Evolutionary conservation across 1,140 invertebrate genomes (phyloP).

Genomic region (Oreohelix idahoensis): DNA sequence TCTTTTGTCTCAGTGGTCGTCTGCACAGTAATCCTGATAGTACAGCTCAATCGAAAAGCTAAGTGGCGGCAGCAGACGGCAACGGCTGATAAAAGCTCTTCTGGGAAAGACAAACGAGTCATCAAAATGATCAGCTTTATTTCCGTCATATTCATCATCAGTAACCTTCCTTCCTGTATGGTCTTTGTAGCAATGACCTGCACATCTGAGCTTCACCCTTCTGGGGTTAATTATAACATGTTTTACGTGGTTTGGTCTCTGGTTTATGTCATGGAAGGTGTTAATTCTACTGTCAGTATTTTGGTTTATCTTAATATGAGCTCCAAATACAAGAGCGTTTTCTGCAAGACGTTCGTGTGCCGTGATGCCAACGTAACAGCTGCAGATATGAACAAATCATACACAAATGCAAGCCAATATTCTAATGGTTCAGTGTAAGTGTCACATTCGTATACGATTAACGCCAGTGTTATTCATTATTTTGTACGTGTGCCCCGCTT

Average conservation of each 20-base stretch:
- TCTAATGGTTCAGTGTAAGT: too few relatives aligned
- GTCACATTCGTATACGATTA: too few relatives aligned
- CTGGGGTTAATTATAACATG: background rate
- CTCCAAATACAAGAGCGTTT: background rate
- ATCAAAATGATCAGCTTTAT: constrained; percentile 28
- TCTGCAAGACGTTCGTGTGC: background rate
- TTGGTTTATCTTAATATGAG: constrained; percentile 2
- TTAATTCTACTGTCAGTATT: background rate
- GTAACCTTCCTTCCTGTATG: constrained; percentile 11
- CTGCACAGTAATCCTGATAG: constrained; percentile 12
- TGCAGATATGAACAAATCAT: background rate
- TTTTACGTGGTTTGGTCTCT: background rate
- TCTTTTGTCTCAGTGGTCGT: background rate
- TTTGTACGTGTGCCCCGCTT: too few relatives aligned
- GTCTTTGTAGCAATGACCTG: constrained; percentile 3
- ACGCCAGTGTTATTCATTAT: too few relatives aligned
- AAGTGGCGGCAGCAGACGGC: constrained; percentile 10
- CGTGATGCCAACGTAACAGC: background rate
- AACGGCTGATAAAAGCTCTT: background rate
- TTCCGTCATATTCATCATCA: constrained; percentile 11
- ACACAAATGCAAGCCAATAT: background rate
- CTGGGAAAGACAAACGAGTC: constrained; percentile 11
- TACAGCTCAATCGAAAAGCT: constrained; percentile 12
- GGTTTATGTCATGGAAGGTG: background rate
- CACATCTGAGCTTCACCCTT: background rate